Evolutionary conservation across 2,797 vertebrate species (phyloP), one percentile per base, ranked within the genome.

Genomic region (Lates japonicus): DNA sequence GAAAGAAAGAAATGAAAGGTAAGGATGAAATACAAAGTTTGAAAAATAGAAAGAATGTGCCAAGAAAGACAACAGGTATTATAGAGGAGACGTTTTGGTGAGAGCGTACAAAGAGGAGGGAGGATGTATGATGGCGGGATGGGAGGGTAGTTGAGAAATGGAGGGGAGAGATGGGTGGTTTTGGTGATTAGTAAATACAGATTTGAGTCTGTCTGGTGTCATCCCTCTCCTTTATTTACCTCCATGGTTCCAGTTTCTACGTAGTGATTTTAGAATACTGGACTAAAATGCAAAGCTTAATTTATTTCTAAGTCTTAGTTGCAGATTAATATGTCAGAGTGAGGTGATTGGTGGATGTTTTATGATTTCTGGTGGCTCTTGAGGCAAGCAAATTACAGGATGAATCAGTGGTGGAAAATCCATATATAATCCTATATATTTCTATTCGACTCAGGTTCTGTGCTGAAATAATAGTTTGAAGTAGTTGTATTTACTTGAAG

Each of bases 91-190:
- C 5, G 49, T 67, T 37, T 41, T 22, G 19, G 39, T 39, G 2
- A 35, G 48, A 19, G 3, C 6, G 51, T n/a, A 54, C 31, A 49
- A 52, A 44, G 39, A 78, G 69, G 71, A 57, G 58, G 78, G 78
- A 73, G 78, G 71, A 75, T 67, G 39, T 12, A 5, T n/a, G 82
- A 76, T 72, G 69, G 63, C 0, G 7, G 25, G 73, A 57, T 42
- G 46, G 52, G 72, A 22, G 3, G 63, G 75, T n/a, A 60, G 57
- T 19, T 29, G 22, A 76, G 49, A 41, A 11, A 58, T 6, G 25
- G 67, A 37, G 22, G 14, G 44, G 67, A 31, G 63, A 2, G 10
- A 63, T 78, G 80, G 87, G 84, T 77, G 82, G 80, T 76, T 71
- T 77, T 2, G 0, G 33, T 69, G 55, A 58, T n/a, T n/a, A n/a